These are phyloP conservation scores for Drosophila dives DNA, from an alignment of 2,888 invertebrate genomes.

Conservation along the genomic window DNA sequence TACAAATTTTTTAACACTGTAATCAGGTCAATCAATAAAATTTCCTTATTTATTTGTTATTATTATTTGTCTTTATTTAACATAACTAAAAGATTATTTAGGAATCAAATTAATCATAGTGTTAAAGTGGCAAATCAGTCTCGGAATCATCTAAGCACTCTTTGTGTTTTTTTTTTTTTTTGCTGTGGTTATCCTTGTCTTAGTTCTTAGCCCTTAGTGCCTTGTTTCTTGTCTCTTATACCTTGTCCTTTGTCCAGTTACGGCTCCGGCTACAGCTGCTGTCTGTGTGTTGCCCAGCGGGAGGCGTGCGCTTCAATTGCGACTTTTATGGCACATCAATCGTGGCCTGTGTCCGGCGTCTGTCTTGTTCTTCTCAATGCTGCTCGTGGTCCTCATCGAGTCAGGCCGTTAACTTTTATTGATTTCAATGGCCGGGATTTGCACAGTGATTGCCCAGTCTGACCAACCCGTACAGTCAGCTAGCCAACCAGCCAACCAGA, in stretches of 20 bases:
- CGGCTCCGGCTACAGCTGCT: not conserved
- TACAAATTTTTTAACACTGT: too few relatives aligned
- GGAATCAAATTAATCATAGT: not conserved
- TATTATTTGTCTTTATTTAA: not conserved
- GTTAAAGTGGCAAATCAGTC: not conserved
- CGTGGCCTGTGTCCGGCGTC: constrained; percentile 44
- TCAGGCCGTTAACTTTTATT: constrained; percentile 83
- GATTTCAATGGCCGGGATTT: constrained; percentile 82
- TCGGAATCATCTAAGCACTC: not conserved
- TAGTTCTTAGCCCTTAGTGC: not conserved
- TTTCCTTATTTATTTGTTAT: not conserved
- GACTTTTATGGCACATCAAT: constrained; percentile 82
- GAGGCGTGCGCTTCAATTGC: constrained; percentile 76
- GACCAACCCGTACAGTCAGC: constrained; percentile 31
- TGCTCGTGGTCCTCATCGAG: constrained; percentile 17
- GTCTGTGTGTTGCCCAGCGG: constrained; percentile 67
- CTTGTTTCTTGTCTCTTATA: not conserved
- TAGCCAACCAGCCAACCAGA: constrained; percentile 27
- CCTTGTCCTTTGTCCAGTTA: constrained; percentile 3
- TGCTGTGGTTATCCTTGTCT: constrained; percentile 7
- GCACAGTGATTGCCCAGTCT: constrained; percentile 75
- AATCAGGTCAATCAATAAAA: too few relatives aligned
- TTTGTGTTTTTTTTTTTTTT: not conserved
- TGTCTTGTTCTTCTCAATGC: not conserved
- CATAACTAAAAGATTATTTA: not conserved